These are phyloP conservation scores for Helleia helle DNA, from an alignment of 2,888 invertebrate genomes.

Conservation along the genomic window DNA sequence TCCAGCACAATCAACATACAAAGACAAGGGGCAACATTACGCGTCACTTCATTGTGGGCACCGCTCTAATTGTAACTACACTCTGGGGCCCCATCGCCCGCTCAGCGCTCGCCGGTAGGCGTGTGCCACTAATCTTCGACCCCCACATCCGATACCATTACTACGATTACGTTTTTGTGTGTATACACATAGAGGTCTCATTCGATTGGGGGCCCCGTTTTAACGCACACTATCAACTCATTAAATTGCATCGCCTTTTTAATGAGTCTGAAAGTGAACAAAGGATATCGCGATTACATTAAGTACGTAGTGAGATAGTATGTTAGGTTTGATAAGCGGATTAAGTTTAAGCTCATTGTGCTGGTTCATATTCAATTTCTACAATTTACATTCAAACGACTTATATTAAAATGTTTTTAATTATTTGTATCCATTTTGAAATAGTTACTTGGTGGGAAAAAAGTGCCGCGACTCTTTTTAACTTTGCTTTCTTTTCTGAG, in stretches of 20 bases:
- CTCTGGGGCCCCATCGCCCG: conserved; percentile 70
- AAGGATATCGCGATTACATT: conserved; percentile 74
- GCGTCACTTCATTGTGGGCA: conserved; percentile 73
- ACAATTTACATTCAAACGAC: too few relatives aligned
- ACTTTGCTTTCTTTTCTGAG: too few relatives aligned
- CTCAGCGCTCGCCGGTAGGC: conserved; percentile 72
- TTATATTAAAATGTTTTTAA: too few relatives aligned
- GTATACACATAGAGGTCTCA: conserved; percentile 29
- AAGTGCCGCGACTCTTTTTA: too few relatives aligned
- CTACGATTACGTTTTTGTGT: conserved; percentile 30
- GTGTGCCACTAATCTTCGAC: conserved; percentile 73
- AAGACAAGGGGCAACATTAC: conserved; percentile 69
- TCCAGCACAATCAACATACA: conserved; percentile 69
- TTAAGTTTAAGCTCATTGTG: conserved; percentile 12
- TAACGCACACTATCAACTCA: conserved; percentile 74
- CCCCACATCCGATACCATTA: conserved; percentile 62
- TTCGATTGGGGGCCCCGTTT: conserved; percentile 41
- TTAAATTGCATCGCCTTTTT: conserved; percentile 75
- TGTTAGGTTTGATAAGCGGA: conserved; percentile 37
- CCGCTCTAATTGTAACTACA: conserved; percentile 74
- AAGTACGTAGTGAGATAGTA: conserved; percentile 63
- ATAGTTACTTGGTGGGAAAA: too few relatives aligned
- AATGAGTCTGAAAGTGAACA: conserved; percentile 75
- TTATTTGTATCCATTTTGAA: too few relatives aligned
- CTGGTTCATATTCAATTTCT: conserved; percentile 4